Evolutionary conservation across 2,797 vertebrate genomes (phyloP).

Genomic region (Arremon brunneinucha): DNA sequence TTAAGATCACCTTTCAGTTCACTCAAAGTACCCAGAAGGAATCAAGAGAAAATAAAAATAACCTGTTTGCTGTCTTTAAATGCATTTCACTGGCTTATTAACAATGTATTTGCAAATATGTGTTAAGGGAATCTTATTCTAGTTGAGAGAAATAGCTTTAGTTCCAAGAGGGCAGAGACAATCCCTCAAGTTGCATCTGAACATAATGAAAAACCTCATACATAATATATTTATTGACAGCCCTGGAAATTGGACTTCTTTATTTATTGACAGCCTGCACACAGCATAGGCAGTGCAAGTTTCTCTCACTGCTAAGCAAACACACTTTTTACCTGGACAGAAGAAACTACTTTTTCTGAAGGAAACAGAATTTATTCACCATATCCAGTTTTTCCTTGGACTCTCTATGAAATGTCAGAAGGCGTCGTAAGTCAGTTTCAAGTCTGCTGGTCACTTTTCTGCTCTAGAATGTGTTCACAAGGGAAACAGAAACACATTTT

Average conservation of each 20-base stretch:
- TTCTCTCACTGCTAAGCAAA: slow-evolving; percentile 6
- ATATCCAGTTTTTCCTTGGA: not conserved
- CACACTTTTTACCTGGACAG: not conserved
- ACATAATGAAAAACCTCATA: slow-evolving; percentile 70
- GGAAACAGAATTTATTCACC: not conserved
- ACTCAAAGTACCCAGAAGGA: not conserved
- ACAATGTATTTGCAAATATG: slow-evolving; percentile 43
- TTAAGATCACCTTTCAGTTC: slow-evolving; percentile 7
- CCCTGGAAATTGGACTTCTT: slow-evolving; percentile 1
- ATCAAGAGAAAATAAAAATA: slow-evolving; percentile 25
- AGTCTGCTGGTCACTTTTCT: not conserved
- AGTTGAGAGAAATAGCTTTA: not conserved
- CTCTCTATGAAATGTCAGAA: not conserved
- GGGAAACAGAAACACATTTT: not conserved
- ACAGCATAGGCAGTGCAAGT: not conserved
- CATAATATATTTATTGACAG: slow-evolving; percentile 58
- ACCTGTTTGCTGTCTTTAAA: slow-evolving; percentile 28
- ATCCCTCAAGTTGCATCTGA: slow-evolving; percentile 41
- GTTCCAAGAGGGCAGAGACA: slow-evolving; percentile 17
- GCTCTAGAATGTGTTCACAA: not conserved
- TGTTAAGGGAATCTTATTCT: not conserved
- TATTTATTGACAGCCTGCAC: slow-evolving; percentile 53
- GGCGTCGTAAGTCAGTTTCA: not conserved
- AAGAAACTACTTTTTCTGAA: not conserved
- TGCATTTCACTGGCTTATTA: not conserved